A percentile compares a stretch with the other conserved stretches of the same genome.
Conservation (phyloP, 2,888 invertebrate genomes). For the Temnothorax ravouxi region DNA sequence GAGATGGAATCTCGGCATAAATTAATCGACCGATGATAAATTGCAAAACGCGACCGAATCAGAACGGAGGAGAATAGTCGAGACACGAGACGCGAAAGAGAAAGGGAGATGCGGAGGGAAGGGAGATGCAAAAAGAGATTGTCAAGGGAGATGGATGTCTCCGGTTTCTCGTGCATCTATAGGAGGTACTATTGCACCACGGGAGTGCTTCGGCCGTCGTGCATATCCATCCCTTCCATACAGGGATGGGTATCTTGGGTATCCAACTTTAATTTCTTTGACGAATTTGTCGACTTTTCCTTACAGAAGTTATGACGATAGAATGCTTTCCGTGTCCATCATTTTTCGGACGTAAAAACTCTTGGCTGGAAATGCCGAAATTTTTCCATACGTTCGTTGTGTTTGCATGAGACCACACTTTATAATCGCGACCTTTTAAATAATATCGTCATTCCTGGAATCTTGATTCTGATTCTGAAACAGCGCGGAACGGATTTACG, state of each 20-base stretch:
- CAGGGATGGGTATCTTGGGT: neutral
- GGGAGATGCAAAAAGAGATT: conserved; percentile 79
- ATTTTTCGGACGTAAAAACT: neutral
- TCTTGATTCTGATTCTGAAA: conserved; percentile 25
- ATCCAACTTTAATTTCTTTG: conserved; percentile 26
- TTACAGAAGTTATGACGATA: neutral
- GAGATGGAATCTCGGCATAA: conserved; percentile 78
- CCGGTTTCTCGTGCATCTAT: conserved; percentile 64
- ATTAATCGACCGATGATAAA: conserved; percentile 84
- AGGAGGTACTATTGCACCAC: conserved; percentile 60
- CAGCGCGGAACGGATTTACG: conserved; percentile 11
- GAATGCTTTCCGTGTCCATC: neutral
- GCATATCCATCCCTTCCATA: conserved; percentile 13
- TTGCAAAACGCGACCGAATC: conserved; percentile 74
- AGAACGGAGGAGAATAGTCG: conserved; percentile 62
- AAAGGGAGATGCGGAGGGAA: conserved; percentile 14
- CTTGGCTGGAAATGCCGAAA: neutral
- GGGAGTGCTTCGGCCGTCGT: conserved; percentile 50
- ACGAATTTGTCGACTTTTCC: conserved; percentile 22
- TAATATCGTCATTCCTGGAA: neutral
- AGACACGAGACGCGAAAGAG: conserved; percentile 52
- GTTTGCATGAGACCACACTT: neutral
- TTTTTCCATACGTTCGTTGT: neutral
- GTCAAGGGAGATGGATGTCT: conserved; percentile 83
- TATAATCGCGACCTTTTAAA: neutral